Evolutionary conservation across 2,797 vertebrate species (phyloP).

Genomic region (Pyrocephalus nanus): DNA sequence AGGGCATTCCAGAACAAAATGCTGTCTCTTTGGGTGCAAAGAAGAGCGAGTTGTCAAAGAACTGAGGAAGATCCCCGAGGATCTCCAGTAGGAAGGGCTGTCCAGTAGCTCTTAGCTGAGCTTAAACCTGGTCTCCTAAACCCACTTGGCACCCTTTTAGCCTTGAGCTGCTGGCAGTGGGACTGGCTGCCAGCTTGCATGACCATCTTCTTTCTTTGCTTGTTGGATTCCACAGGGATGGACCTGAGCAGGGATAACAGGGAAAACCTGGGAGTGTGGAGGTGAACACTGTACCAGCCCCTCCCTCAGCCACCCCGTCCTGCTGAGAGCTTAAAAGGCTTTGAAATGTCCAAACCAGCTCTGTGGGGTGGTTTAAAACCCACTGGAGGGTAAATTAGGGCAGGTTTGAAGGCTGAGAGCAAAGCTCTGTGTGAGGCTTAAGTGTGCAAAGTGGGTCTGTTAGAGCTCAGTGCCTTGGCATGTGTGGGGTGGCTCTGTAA

Average conservation of each 20-base stretch:
- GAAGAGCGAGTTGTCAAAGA: neutral
- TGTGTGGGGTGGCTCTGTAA: accelerated
- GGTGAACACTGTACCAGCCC: neutral
- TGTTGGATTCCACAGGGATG: neutral
- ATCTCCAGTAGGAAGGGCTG: neutral
- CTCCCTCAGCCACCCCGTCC: neutral
- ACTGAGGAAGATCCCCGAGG: neutral
- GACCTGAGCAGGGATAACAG: neutral
- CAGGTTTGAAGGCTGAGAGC: neutral
- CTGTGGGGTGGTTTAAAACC: neutral
- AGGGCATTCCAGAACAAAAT: neutral
- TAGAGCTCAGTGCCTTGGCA: neutral
- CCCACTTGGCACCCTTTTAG: neutral
- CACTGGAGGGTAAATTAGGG: neutral
- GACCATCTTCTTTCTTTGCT: neutral
- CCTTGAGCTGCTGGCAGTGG: neutral
- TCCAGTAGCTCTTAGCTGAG: neutral
- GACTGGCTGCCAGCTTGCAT: neutral
- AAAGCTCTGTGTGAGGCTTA: neutral
- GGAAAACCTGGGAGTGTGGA: neutral
- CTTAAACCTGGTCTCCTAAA: neutral
- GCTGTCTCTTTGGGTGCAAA: neutral
- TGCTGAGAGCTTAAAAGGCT: neutral
- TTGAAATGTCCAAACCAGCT: neutral
- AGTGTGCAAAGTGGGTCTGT: neutral